A percentile compares a stretch with the other conserved stretches of the same genome.
phyloP scores from a whole-genome alignment of 2,797 vertebrate species.

The Peromyscus eremicus region DNA sequence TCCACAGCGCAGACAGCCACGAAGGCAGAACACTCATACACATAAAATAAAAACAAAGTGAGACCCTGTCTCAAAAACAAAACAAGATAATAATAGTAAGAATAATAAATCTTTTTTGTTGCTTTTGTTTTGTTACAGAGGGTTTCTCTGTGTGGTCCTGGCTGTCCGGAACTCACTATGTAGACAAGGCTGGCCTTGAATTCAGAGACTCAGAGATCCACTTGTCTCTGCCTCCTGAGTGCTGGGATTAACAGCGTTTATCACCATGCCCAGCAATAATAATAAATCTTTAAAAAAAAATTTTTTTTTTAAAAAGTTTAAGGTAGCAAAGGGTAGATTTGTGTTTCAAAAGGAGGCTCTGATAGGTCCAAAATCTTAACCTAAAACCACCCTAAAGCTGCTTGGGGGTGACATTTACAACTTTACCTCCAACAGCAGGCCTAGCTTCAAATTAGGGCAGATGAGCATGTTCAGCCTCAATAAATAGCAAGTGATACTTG shows the following conservation, averaged over 20 bases:
- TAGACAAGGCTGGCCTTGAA: not conserved
- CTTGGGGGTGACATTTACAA: not conserved
- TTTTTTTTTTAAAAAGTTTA: too few species aligned
- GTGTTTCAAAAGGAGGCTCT: not conserved
- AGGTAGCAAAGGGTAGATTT: not conserved
- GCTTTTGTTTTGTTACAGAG: not conserved
- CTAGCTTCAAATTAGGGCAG: slow-evolving; percentile 54
- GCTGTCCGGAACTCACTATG: not conserved
- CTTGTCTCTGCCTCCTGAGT: not conserved
- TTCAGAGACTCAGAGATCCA: not conserved
- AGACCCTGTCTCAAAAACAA: not conserved
- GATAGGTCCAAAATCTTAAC: not conserved
- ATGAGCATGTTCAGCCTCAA: not conserved
- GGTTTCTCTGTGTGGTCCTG: not conserved
- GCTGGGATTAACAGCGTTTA: not conserved
- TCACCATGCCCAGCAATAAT: not conserved
- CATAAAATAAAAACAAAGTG: not conserved
- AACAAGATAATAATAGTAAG: not conserved
- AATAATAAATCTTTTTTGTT: not conserved
- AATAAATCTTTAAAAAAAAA: not conserved
- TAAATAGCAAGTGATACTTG: slow-evolving; percentile 63
- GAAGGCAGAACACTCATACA: not conserved
- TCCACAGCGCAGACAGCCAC: not conserved
- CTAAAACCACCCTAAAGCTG: not conserved
- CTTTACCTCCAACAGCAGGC: not conserved